Conservation (phyloP, 2,113 vertebrate species). For the Ceyx cyanopectus region DNA sequence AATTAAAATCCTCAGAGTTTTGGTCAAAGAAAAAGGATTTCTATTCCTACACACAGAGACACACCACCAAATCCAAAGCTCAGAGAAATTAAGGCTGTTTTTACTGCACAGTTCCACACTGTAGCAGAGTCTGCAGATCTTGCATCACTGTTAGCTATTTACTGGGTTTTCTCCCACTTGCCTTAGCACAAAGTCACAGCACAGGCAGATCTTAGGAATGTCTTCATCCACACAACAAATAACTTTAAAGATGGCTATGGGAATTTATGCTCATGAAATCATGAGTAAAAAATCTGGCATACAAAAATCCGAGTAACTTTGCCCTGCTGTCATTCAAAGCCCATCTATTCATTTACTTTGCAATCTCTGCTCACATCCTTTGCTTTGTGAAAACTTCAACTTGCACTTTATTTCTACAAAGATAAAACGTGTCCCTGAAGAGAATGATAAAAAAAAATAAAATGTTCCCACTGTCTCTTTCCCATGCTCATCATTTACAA, state of each 20-base stretch:
- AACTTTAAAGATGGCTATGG: background rate
- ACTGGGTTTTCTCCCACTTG: background rate
- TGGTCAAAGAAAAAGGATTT: background rate
- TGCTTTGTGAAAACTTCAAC: background rate
- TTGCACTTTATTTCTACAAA: background rate
- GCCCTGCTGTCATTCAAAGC: background rate
- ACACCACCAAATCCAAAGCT: background rate
- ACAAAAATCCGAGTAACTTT: slow-evolving; percentile 14
- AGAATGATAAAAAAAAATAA: background rate
- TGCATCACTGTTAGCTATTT: background rate
- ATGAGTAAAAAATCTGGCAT: background rate
- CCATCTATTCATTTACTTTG: background rate
- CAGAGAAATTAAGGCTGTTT: background rate
- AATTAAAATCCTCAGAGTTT: background rate
- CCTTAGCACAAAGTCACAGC: background rate
- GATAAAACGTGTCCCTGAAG: background rate
- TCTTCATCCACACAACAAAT: background rate
- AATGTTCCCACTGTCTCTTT: slow-evolving; percentile 40
- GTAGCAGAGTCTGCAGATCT: background rate
- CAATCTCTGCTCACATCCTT: background rate
- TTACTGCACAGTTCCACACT: background rate
- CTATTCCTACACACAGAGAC: background rate
- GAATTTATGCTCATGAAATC: slow-evolving; percentile 17
- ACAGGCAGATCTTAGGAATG: background rate
- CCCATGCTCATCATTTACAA: slow-evolving; percentile 28